phyloP scores from a whole-genome alignment of 2,888 invertebrate species.

The Silvanus unidentatus region DNA sequence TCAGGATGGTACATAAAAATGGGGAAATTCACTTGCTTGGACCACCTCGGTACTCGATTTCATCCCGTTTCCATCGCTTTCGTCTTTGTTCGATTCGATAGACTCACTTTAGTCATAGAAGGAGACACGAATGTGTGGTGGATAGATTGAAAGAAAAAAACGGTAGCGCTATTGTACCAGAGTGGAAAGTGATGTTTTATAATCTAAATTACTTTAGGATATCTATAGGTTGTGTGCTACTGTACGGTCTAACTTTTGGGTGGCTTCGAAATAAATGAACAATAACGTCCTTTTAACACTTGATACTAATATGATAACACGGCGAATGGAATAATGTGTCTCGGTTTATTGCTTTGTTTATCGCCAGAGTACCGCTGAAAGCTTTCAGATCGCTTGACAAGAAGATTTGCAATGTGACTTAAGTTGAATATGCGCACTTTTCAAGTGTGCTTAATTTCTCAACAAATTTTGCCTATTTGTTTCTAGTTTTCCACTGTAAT shows the following conservation, averaged over 20 bases:
- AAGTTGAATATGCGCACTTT: no score
- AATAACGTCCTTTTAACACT: slow-evolving; percentile 34
- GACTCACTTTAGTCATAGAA: no score
- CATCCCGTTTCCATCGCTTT: background rate
- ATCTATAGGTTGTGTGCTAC: slow-evolving; percentile 26
- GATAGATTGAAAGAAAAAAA: background rate
- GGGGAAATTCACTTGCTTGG: background rate
- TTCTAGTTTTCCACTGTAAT: background rate
- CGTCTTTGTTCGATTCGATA: no score
- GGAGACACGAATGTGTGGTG: background rate
- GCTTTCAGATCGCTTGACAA: no score
- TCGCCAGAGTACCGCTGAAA: no score
- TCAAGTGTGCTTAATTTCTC: no score
- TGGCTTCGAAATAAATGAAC: slow-evolving; percentile 32
- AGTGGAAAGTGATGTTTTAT: slow-evolving; percentile 35
- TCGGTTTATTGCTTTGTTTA: background rate
- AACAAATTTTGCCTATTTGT: background rate
- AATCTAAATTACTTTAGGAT: slow-evolving; percentile 33
- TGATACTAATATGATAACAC: slow-evolving; percentile 18
- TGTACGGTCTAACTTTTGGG: slow-evolving; percentile 31
- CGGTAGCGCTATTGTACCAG: slow-evolving; percentile 22
- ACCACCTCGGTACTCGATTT: slow-evolving; percentile 2
- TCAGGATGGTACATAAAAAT: background rate
- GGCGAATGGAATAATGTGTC: slow-evolving; percentile 3
- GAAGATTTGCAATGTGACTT: no score